These are phyloP conservation scores for Syngnathus acus DNA, from an alignment of 2,797 vertebrate genomes.

Conservation along the genomic window DNA sequence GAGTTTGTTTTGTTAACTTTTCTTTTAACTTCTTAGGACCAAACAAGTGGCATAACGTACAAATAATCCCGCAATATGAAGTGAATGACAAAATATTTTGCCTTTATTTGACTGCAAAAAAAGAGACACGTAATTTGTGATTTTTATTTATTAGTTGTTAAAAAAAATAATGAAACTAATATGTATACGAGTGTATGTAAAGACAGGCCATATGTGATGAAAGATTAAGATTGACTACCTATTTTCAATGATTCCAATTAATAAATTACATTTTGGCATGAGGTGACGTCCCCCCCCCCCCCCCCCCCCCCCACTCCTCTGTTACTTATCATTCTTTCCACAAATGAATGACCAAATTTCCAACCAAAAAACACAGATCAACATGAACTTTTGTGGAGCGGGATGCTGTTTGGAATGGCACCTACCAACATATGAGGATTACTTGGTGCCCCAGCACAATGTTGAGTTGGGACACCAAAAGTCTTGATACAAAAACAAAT, in stretches of 20 bases:
- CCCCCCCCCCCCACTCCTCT: no score
- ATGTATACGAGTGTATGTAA: neutral
- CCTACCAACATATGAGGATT: no score
- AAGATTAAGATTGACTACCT: neutral
- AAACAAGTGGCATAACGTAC: constrained; percentile 15
- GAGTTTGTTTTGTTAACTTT: neutral
- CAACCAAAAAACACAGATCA: neutral
- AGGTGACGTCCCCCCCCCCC: no score
- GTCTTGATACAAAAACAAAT: neutral
- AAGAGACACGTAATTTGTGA: neutral
- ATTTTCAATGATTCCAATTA: neutral
- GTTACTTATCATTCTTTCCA: neutral
- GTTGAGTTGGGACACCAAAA: neutral
- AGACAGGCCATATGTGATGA: neutral
- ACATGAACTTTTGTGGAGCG: no score
- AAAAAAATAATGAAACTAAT: neutral
- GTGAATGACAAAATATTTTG: neutral
- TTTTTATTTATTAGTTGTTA: neutral
- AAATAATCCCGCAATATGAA: constrained; percentile 29
- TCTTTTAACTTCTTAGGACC: constrained; percentile 7
- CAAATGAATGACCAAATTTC: neutral
- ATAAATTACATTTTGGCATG: neutral
- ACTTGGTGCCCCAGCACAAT: no score
- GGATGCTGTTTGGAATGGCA: no score
- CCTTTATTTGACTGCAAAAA: neutral